Evolutionary conservation across 2,113 vertebrate genomes (phyloP), one percentile per base, ranked within the genome.

Genomic region (Leptodactylus fuscus): DNA sequence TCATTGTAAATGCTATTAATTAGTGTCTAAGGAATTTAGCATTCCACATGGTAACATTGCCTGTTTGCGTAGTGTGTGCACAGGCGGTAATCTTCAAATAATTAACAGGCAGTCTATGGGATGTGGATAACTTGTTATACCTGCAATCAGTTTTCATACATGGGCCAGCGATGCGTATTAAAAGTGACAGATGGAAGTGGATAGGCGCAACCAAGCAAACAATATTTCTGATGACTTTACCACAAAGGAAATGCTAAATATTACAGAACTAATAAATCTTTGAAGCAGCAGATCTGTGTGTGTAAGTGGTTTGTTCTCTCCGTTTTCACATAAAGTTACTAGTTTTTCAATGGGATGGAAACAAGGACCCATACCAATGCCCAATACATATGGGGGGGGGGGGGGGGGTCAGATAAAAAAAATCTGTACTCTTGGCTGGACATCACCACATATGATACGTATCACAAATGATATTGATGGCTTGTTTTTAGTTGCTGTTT

Each of bases 1-100:
- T 85, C 83, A 85, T 46, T 70, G 65, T 80, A 85, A 85, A 85
- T 71, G 76, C 67, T 85, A 85, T 85, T 85, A 85, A 85, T 85
- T 85, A 80, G 76, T 48, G 44, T 71, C 46, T 32, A 41, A 85
- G 49, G 48, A 62, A 70, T 85, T 80, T 71, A 80, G 76, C 83
- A 80, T 85, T 85, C 48, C 36, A 65, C 32, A 29, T 65, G 29
- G 58, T 69, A 55, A 24, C 2, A 20, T 44, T 67, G 83, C 76
- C 34, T 71, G 49, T 46, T 55, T 80, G 32, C 24, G 48, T 80
- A 71, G n/a, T 73, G n/a, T 71, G 48, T 55, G 49, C 75, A 85
- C 75, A 80, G 75, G 75, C 83, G 16, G 48, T 51, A 79, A 85
- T 79, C 62, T 80, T 32, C 22, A 16, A 46, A 85, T 80, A 80